Evolutionary conservation across 2,888 invertebrate species (phyloP).

Genomic region (Gastrophysa polygoni): DNA sequence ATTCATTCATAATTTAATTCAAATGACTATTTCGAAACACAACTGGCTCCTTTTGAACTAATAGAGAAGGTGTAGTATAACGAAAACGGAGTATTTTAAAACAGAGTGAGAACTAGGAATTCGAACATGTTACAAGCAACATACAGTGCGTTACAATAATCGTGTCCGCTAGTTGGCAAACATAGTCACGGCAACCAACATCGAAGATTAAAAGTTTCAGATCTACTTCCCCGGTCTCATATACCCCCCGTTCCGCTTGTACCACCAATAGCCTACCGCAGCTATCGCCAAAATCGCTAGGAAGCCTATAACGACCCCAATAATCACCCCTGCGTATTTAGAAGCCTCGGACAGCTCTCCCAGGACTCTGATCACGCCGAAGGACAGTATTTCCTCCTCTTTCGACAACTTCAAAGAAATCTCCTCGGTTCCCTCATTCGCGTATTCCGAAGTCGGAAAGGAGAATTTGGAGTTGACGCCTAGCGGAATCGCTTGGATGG

Average conservation of each 20-base stretch:
- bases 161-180: background rate
- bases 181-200: background rate
- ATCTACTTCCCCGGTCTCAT: background rate
- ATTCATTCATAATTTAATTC: too few species aligned
- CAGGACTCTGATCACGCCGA: constrained; percentile 19
- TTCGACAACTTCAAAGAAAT: background rate
- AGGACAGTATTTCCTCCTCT: constrained; percentile 9
- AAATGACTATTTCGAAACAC: too few species aligned
- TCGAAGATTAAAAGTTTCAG: background rate
- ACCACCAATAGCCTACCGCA: background rate
- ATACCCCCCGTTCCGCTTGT: background rate
- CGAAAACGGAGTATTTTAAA: too few species aligned
- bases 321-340: background rate
- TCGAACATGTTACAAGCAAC: background rate
- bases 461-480: background rate
- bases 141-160: background rate
- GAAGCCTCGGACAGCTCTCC: background rate
- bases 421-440: background rate
- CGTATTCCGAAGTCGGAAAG: background rate
- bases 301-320: background rate
- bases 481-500: constrained; percentile 5
- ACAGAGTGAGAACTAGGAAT: too few species aligned
- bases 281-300: background rate
- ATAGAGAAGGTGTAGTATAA: too few species aligned
- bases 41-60: too few species aligned